These are phyloP conservation scores for Galbula dea DNA, from an alignment of 2,113 vertebrate species.

Conservation along the genomic window DNA sequence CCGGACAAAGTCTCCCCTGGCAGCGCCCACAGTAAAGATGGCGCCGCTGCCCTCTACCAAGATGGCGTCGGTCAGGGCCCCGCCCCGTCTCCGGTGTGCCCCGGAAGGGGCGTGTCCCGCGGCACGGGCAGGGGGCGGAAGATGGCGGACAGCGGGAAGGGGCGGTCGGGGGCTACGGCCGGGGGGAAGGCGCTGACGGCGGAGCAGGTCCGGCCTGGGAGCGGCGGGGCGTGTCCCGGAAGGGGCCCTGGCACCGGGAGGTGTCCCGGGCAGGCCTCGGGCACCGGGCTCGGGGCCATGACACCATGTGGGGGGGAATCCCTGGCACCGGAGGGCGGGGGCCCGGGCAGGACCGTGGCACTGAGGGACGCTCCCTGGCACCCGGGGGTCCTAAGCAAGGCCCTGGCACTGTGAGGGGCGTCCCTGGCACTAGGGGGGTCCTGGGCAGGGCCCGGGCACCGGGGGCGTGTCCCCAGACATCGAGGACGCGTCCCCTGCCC, in stretches of 20 bases:
- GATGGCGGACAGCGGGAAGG: constrained; percentile 51
- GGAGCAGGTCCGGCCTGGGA: constrained; percentile 3
- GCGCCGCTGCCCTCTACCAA: neutral
- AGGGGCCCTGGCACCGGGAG: no score
- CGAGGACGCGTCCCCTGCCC: no score
- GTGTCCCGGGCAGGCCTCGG: neutral
- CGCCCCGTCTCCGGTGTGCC: neutral
- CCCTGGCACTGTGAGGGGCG: neutral
- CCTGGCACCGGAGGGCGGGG: neutral
- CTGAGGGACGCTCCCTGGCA: neutral
- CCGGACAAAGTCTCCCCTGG: neutral
- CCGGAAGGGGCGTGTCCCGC: neutral
- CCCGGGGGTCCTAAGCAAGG: neutral
- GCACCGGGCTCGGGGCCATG: no score
- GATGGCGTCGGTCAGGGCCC: neutral
- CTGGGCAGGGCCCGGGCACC: neutral
- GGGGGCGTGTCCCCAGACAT: neutral
- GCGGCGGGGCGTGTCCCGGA: no score
- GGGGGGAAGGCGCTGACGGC: constrained; percentile 6
- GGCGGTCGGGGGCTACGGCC: neutral
- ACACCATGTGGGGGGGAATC: no score
- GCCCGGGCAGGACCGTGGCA: neutral
- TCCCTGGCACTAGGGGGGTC: neutral
- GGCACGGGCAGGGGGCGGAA: neutral
- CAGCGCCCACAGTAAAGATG: neutral